A percentile compares a stretch with the other conserved stretches of the same genome.
Conservation (phyloP, 2,113 vertebrate species). For the Trogon melanurus region DNA sequence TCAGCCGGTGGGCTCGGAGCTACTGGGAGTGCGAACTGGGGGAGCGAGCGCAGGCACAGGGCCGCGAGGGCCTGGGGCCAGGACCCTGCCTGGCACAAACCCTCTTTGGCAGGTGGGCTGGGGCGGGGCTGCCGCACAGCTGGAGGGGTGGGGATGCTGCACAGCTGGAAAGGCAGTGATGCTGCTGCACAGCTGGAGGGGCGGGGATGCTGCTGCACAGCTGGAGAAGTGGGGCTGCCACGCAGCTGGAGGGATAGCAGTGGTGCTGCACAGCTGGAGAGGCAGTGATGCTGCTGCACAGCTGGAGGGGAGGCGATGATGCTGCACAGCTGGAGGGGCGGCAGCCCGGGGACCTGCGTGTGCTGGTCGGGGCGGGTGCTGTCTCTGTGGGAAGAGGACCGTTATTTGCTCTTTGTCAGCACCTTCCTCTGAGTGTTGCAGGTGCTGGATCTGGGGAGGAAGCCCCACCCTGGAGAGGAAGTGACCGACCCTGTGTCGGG, state of each 20-base stretch:
- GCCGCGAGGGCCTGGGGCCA: fast-evolving
- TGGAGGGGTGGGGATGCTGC: too few relatives aligned
- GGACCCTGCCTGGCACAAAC: neutral
- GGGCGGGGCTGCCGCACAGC: neutral
- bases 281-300: too few relatives aligned
- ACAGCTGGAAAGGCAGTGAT: too few relatives aligned
- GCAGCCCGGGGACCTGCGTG: fast-evolving
- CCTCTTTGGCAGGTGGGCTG: fast-evolving
- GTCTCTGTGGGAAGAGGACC: neutral
- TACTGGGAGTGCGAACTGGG: neutral
- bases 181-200: too few relatives aligned
- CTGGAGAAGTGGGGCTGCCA: too few relatives aligned
- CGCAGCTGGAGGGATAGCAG: neutral
- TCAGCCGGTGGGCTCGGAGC: neutral
- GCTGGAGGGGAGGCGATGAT: too few relatives aligned
- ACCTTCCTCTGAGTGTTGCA: fast-evolving
- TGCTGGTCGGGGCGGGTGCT: fast-evolving
- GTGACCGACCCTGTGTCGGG: neutral
- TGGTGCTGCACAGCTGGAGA: too few relatives aligned
- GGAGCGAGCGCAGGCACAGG: neutral
- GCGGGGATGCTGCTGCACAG: too few relatives aligned
- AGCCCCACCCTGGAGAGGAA: too few relatives aligned
- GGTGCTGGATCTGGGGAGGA: neutral
- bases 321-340: neutral
- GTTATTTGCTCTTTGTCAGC: fast-evolving